Evolutionary conservation across 1,140 invertebrate genomes (phyloP).

Genomic region (Aphelenchoides besseyi): DNA sequence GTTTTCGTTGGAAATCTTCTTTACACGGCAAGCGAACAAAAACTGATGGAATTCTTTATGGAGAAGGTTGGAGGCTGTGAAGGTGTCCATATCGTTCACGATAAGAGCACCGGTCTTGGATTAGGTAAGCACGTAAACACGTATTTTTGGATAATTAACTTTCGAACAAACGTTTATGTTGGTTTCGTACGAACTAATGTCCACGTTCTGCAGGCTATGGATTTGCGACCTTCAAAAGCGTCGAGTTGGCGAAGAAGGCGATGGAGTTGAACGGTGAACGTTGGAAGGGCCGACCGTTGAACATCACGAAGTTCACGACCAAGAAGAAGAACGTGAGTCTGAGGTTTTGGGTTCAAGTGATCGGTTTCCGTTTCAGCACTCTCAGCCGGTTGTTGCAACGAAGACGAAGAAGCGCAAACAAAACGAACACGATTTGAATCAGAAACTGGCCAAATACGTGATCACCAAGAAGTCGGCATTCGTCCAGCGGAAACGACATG

Average conservation of each 20-base stretch:
- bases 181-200: too few relatives aligned
- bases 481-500: not conserved
- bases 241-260: too few relatives aligned
- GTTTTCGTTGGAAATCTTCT: conserved; percentile 16
- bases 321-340: conserved; percentile 16
- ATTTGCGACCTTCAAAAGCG: conserved; percentile 17
- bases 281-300: not conserved
- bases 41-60: conserved; percentile 8
- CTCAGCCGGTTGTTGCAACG: not conserved
- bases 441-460: conserved; percentile 8
- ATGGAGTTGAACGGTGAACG: not conserved
- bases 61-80: conserved; percentile 8
- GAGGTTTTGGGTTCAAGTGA: conserved; percentile 2
- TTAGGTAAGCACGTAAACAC: too few relatives aligned
- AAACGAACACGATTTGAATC: not conserved
- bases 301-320: not conserved
- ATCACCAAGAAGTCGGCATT: conserved; percentile 18
- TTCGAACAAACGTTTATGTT: too few relatives aligned
- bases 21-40: not conserved
- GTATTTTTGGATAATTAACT: too few relatives aligned
- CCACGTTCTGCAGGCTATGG: not conserved
- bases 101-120: conserved; percentile 4
- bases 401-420: conserved; percentile 1
- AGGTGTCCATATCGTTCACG: conserved; percentile 4
- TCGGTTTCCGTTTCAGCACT: not conserved